These are phyloP conservation scores for Nemopilema nomurai DNA, from an alignment of 30 jellyfish, hydroid and myxozoan species.

Conservation along the genomic window DNA sequence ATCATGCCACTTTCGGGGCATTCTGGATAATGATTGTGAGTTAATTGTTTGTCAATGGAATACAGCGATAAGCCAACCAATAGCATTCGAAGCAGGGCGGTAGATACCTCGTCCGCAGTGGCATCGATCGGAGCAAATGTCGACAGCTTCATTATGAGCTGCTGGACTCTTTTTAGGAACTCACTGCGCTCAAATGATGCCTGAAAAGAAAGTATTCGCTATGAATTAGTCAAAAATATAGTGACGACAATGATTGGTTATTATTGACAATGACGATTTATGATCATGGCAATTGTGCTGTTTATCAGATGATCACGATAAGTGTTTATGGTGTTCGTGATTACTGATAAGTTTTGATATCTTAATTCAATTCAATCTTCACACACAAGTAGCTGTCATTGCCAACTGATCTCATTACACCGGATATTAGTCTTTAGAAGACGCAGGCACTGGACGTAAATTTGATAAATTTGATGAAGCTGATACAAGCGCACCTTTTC, in stretches of 20 bases:
- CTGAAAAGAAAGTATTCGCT: slow-evolving; percentile 14
- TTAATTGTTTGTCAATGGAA: no score
- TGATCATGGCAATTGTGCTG: no score
- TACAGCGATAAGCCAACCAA: no score
- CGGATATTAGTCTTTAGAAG: no score
- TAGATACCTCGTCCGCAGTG: slow-evolving; percentile 99
- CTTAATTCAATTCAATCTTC: no score
- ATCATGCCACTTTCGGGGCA: no score
- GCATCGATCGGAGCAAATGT: slow-evolving; percentile 86
- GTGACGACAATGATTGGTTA: neutral
- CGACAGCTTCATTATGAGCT: slow-evolving; percentile 70
- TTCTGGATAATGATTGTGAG: no score
- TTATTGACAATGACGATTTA: neutral
- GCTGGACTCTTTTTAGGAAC: slow-evolving; percentile 62
- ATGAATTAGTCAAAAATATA: neutral
- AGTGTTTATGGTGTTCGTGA: neutral
- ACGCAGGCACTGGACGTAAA: neutral
- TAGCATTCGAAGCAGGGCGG: no score
- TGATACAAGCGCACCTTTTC: slow-evolving; percentile 62
- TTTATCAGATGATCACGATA: neutral
- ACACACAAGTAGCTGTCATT: no score
- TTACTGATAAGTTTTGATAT: no score
- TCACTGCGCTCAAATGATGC: slow-evolving; percentile 56
- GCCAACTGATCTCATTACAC: no score
- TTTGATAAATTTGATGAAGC: neutral